Percentiles rank a stretch among this genome's conserved stretches.
phyloP scores from a whole-genome alignment of 2,888 invertebrate species.

The Luffia ferchaultella region DNA sequence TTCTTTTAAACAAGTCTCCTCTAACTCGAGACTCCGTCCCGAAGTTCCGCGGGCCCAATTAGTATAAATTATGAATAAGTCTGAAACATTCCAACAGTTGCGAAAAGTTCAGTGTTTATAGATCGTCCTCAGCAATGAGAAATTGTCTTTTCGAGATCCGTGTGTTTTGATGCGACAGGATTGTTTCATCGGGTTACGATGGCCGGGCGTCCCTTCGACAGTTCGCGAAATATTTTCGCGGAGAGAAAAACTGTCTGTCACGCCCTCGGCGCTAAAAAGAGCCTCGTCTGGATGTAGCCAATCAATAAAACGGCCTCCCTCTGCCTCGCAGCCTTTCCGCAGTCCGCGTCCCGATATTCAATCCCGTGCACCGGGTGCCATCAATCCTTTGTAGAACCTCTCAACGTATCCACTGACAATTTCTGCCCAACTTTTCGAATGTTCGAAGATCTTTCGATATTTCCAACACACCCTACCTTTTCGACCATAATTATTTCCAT shows the following conservation, averaged over 20 bases:
- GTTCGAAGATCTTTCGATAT: too few relatives aligned
- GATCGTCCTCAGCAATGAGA: constrained; percentile 11
- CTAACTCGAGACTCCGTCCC: constrained; percentile 10
- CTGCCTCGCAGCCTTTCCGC: not conserved
- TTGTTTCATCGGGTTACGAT: not conserved
- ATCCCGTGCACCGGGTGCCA: constrained; percentile 22
- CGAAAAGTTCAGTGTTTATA: constrained; percentile 14
- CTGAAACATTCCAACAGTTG: constrained; percentile 8
- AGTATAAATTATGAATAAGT: constrained; percentile 14
- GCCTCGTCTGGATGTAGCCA: not conserved
- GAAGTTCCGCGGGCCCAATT: constrained; percentile 13
- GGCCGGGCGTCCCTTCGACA: not conserved
- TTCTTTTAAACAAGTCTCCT: constrained; percentile 15
- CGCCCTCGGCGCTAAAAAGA: not conserved
- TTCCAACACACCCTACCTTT: too few relatives aligned
- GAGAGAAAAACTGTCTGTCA: not conserved
- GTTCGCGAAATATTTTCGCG: not conserved
- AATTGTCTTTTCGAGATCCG: constrained; percentile 11
- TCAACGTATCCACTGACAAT: not conserved
- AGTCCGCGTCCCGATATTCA: constrained; percentile 16
- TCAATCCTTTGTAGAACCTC: constrained; percentile 15
- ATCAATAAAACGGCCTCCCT: not conserved
- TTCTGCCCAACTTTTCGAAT: too few relatives aligned
- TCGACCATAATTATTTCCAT: too few relatives aligned
- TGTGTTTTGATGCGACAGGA: constrained; percentile 1